Evolutionary conservation across 2,113 vertebrate genomes (phyloP).

Genomic region (Apeltes quadracus): DNA sequence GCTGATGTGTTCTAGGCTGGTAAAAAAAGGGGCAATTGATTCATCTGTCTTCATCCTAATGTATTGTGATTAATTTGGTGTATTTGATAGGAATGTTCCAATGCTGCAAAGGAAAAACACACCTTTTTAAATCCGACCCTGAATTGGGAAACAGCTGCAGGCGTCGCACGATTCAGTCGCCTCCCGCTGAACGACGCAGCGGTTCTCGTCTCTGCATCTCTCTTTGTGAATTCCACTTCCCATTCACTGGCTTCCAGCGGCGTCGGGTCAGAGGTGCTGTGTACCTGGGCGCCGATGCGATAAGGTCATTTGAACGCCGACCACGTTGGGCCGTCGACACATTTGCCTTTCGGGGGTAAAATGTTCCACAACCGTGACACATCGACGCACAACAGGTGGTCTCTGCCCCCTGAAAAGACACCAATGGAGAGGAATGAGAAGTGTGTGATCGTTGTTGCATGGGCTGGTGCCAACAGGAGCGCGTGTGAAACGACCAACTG

Average conservation of each 20-base stretch:
- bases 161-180: slow-evolving; percentile 17
- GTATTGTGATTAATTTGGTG: background rate
- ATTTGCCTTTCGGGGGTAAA: slow-evolving; percentile 73
- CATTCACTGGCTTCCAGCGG: slow-evolving; percentile 21
- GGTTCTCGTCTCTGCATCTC: slow-evolving; percentile 33
- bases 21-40: slow-evolving; percentile 11
- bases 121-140: background rate
- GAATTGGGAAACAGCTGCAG: slow-evolving; percentile 15
- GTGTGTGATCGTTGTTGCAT: slow-evolving; percentile 55
- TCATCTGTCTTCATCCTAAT: background rate
- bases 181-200: slow-evolving; percentile 16
- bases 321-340: slow-evolving; percentile 37
- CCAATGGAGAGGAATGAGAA: slow-evolving; percentile 39
- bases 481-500: slow-evolving; percentile 7
- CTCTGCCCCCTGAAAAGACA: slow-evolving; percentile 32
- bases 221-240: slow-evolving; percentile 41
- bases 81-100: background rate
- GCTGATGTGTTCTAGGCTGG: background rate
- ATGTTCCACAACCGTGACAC: slow-evolving; percentile 53
- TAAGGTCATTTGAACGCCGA: slow-evolving; percentile 61
- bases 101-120: background rate
- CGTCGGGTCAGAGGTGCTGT: slow-evolving; percentile 38
- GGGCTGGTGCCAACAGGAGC: slow-evolving; percentile 27
- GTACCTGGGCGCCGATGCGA: slow-evolving; percentile 22
- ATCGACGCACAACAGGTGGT: slow-evolving; percentile 59